phyloP scores from a whole-genome alignment of 1,140 invertebrate genomes.

The Leptinotarsa defecta region DNA sequence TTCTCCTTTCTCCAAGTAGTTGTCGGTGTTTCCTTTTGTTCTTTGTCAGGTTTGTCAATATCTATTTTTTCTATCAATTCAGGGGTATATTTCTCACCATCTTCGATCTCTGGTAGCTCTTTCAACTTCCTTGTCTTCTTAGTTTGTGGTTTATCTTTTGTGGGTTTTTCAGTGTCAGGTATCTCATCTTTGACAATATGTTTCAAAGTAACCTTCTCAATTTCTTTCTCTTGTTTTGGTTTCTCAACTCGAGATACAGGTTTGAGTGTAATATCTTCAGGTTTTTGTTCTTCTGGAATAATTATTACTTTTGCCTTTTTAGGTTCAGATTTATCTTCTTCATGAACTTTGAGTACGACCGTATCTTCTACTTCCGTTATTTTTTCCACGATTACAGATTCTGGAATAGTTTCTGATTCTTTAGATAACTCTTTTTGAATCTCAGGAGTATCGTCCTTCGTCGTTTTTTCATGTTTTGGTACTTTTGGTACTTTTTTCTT shows the following conservation, averaged over 20 bases:
- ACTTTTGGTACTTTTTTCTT: constrained; percentile 41
- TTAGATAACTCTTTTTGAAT: constrained; percentile 19
- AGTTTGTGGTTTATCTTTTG: constrained; percentile 40
- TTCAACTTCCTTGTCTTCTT: constrained; percentile 34
- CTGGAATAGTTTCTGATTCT: constrained; percentile 1
- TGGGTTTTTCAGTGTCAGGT: constrained; percentile 22
- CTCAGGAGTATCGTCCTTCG: constrained; percentile 24
- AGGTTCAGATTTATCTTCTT: constrained; percentile 41
- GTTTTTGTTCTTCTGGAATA: constrained; percentile 37
- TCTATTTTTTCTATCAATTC: constrained; percentile 46
- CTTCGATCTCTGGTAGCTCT: constrained; percentile 44
- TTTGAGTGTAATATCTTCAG: constrained; percentile 53
- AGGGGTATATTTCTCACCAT: constrained; percentile 47
- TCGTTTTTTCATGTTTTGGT: constrained; percentile 27
- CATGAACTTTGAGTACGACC: constrained; percentile 51
- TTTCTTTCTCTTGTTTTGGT: constrained; percentile 43
- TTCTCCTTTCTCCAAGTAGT: constrained; percentile 47
- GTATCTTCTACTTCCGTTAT: constrained; percentile 54
- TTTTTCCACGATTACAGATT: constrained; percentile 50
- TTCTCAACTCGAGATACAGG: constrained; percentile 44
- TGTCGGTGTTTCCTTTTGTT: constrained; percentile 40
- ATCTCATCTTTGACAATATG: constrained; percentile 50
- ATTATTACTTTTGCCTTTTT: constrained; percentile 42
- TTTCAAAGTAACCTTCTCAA: constrained; percentile 56
- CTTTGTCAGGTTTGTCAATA: constrained; percentile 49